Evolutionary conservation across 2,113 vertebrate species (phyloP).

Genomic region (Perca schrenkii): DNA sequence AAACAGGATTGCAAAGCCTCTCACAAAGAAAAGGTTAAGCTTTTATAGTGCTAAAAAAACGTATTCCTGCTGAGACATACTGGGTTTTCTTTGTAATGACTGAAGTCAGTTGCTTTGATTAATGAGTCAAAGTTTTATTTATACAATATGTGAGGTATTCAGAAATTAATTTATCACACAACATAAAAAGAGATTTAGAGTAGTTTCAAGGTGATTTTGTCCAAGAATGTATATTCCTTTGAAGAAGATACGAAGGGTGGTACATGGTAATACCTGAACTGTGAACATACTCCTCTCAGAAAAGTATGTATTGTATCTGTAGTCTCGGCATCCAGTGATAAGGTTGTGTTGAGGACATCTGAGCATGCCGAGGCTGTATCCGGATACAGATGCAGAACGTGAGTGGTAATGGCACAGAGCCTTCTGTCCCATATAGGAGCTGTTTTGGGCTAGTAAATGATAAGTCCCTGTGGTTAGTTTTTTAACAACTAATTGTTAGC

Average conservation of each 20-base stretch:
- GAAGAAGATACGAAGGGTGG: not conserved
- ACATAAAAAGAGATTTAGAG: not conserved
- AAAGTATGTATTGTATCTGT: conserved; percentile 39
- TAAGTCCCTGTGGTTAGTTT: conserved; percentile 35
- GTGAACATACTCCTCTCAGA: conserved; percentile 10
- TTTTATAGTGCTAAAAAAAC: conserved; percentile 31
- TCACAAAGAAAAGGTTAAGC: conserved; percentile 31
- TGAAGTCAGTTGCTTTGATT: conserved; percentile 7
- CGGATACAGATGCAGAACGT: conserved; percentile 35
- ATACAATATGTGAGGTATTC: not conserved
- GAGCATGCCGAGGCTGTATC: conserved; percentile 29
- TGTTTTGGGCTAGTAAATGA: conserved; percentile 34
- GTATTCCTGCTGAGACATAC: not conserved
- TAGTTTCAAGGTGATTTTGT: not conserved
- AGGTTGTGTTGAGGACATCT: conserved; percentile 34
- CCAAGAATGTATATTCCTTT: not conserved
- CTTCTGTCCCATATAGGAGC: conserved; percentile 29
- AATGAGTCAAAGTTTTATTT: not conserved
- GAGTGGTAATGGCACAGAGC: conserved; percentile 32
- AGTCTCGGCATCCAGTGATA: conserved; percentile 32
- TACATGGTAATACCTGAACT: not conserved
- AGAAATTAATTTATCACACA: not conserved
- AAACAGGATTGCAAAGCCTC: conserved; percentile 39
- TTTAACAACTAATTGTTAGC: conserved; percentile 56
- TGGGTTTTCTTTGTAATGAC: not conserved